Evolutionary conservation across 2,797 vertebrate genomes (phyloP).

Genomic region (Bucorvus abyssinicus): DNA sequence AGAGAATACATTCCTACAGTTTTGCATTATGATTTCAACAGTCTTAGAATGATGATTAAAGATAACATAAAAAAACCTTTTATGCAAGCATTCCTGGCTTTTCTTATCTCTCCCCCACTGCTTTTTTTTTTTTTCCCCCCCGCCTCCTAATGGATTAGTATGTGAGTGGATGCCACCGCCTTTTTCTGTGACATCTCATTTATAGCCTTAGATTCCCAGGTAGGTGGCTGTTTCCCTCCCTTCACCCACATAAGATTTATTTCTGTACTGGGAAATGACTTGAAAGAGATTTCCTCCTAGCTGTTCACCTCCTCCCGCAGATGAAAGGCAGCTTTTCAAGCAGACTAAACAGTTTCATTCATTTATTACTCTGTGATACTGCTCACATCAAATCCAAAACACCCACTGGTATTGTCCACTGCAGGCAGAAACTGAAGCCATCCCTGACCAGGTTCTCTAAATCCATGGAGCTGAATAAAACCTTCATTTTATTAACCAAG

Average conservation of each 20-base stretch:
- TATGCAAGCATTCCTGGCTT: background rate
- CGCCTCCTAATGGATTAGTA: background rate
- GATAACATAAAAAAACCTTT: background rate
- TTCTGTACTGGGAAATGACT: background rate
- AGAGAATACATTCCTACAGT: background rate
- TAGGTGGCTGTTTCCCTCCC: conserved; percentile 26
- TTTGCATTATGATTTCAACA: background rate
- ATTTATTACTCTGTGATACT: background rate
- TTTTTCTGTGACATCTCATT: conserved; percentile 13
- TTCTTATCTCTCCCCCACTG: background rate
- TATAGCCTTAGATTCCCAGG: conserved; percentile 26
- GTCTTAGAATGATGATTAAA: background rate
- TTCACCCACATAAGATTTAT: conserved; percentile 43
- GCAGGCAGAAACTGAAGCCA: background rate
- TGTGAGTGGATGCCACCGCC: background rate
- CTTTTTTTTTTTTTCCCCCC: background rate
- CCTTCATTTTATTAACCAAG: background rate
- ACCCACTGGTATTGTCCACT: background rate
- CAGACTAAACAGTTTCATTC: conserved; percentile 11
- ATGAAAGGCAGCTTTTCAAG: conserved; percentile 14
- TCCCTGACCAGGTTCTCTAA: background rate
- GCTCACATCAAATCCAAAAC: background rate
- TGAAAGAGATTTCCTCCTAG: conserved; percentile 32
- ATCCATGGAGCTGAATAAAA: background rate
- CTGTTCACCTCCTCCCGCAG: background rate